Evolutionary conservation across 1,140 invertebrate genomes (phyloP), one percentile per base, ranked within the genome.

Genomic region (Pseudomyrmex pallidus): DNA sequence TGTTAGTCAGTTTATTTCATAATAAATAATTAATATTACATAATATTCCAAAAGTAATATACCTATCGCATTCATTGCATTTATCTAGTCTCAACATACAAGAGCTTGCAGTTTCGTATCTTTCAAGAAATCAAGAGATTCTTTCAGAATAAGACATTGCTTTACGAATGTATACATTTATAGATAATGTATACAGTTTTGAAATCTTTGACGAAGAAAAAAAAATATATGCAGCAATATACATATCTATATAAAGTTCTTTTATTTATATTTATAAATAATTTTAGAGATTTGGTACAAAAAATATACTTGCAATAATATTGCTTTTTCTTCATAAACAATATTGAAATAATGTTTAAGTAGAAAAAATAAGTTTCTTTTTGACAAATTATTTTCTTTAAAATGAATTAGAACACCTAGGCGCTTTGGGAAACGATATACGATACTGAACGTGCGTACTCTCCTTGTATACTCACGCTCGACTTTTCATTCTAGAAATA

Each of bases 401-500:
- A 70, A 22, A 50, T 59, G 10, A 12, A 52, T 2, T 25, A 25
- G 57, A 20, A 20, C 5, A 35, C 44, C 5, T 12, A 67, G 17
- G 2, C 44, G 48, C 25, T 13, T 20, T 54, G 10, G 35, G 12
- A 78, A 54, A n/a, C 20, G 35, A 70, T 68, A 44, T 78, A 59
- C 62, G 62, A 56, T 57, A 78, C 76, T 57, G 76, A 15, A 22
- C 15, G 10, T 25, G 35, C 52, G 20, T 57, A 70, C 1, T 46
- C 35, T 57, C 1, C 17, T 67, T 44, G 52, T 77, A 46, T 20
- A 3, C 35, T 68, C 15, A 48, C 20, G 52, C 52, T 59, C 64
- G 35, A 57, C 52, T 52, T 63, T 57, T 68, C 80, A 62, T 73
- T 68, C 68, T 77, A 50, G 84, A 67, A 84, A 83, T 80, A 68